phyloP scores from a whole-genome alignment of 2,888 invertebrate genomes.

The Pseudanteris insignis region DNA sequence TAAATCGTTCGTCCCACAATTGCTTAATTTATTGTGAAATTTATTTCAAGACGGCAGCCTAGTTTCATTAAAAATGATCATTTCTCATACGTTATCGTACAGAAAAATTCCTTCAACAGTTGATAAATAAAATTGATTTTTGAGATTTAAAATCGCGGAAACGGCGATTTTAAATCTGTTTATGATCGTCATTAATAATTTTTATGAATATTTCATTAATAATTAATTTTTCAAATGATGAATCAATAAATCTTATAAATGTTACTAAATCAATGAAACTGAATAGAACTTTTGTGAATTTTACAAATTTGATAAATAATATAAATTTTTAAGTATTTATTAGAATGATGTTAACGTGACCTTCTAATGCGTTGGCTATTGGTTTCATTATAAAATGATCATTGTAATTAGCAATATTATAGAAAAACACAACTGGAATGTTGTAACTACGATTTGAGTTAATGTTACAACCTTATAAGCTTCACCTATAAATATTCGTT shows the following conservation, averaged over 20 bases:
- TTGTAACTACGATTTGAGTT: not conserved
- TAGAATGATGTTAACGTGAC: not conserved
- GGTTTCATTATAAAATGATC: not conserved
- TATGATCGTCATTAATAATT: not conserved
- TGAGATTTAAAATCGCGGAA: no score
- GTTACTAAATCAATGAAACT: constrained; percentile 1
- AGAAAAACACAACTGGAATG: not conserved
- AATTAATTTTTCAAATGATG: not conserved
- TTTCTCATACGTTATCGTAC: no score
- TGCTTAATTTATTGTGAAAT: no score
- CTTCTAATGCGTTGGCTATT: not conserved
- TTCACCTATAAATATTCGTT: not conserved
- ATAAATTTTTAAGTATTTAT: not conserved
- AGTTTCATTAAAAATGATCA: no score
- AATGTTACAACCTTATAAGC: not conserved
- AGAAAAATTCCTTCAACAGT: no score
- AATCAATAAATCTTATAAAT: not conserved
- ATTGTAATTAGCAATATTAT: not conserved
- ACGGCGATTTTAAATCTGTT: no score
- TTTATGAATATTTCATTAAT: no score
- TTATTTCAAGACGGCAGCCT: no score
- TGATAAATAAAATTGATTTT: no score
- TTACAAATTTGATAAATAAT: not conserved
- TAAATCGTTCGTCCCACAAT: no score
- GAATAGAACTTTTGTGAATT: constrained; percentile 1